A percentile compares a stretch with the other conserved stretches of the same genome.
Conservation (phyloP, 2,113 vertebrate species). For the Strix uralensis region DNA sequence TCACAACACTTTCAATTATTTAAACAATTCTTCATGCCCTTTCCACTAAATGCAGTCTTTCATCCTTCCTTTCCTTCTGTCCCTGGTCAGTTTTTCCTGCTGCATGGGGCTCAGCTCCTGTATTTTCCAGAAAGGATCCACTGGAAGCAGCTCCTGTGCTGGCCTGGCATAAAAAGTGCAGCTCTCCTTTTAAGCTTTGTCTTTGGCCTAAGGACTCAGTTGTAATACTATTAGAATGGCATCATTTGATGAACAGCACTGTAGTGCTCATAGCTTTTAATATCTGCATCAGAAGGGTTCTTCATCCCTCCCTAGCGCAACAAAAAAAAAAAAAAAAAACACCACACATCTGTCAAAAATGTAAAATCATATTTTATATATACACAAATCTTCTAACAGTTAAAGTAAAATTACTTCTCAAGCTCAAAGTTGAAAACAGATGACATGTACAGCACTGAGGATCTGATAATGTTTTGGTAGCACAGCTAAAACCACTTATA, state of each 20-base stretch:
- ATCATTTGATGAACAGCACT: not conserved
- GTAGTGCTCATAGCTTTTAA: not conserved
- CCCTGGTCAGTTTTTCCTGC: not conserved
- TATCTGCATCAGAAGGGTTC: not conserved
- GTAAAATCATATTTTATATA: not conserved
- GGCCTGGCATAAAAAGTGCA: not conserved
- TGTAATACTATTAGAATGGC: not conserved
- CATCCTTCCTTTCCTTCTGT: not conserved
- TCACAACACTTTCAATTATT: not conserved
- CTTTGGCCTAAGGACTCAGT: not conserved
- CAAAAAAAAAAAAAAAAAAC: not conserved
- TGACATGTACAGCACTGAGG: not conserved
- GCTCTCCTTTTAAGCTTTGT: not conserved
- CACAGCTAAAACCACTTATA: not conserved
- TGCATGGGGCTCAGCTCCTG: not conserved
- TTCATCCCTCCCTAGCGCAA: not conserved
- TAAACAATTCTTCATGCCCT: not conserved
- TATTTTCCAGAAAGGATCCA: not conserved
- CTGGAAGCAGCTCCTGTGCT: not conserved
- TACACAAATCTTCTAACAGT: not conserved
- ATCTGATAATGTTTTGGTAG: not conserved
- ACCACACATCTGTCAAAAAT: constrained; percentile 21
- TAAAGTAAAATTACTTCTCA: constrained; percentile 8
- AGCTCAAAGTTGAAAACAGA: constrained; percentile 37
- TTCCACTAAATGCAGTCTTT: not conserved